Evolutionary conservation across 2,113 vertebrate species (phyloP).

Genomic region (Plotosus lineatus): DNA sequence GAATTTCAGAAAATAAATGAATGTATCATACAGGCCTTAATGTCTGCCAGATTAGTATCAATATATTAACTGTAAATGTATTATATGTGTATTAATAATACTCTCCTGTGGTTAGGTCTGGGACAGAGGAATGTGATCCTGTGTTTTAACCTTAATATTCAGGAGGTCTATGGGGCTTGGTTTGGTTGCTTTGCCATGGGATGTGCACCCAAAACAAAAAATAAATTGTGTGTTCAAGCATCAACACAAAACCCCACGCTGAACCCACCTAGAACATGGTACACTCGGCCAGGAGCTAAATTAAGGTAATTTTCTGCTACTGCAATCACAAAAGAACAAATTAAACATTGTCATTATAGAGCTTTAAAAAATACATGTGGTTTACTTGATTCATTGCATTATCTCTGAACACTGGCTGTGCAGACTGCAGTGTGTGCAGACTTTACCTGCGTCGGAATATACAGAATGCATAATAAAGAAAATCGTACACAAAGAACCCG

Average conservation of each 20-base stretch:
- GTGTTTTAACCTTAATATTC: constrained; percentile 26
- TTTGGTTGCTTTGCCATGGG: constrained; percentile 15
- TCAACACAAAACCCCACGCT: constrained; percentile 9
- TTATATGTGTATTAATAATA: too few species aligned
- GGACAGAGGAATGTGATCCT: constrained; percentile 38
- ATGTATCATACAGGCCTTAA: too few species aligned
- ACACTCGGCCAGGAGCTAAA: neutral
- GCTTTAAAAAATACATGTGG: neutral
- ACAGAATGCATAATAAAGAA: neutral
- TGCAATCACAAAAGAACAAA: neutral
- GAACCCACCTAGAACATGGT: neutral
- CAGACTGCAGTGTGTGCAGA: neutral
- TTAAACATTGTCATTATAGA: neutral
- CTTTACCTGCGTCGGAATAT: neutral
- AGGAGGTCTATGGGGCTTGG: neutral
- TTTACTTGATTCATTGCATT: neutral
- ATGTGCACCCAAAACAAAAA: constrained; percentile 25
- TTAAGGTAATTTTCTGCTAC: neutral
- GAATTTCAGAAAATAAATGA: too few species aligned
- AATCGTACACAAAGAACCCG: neutral
- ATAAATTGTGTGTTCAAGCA: neutral
- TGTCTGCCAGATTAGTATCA: too few species aligned
- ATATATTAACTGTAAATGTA: too few species aligned
- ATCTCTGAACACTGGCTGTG: neutral
- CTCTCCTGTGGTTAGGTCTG: constrained; percentile 22